These are phyloP conservation scores for Fistularia commersonii DNA, from an alignment of 2,797 vertebrate species.

Conservation along the genomic window DNA sequence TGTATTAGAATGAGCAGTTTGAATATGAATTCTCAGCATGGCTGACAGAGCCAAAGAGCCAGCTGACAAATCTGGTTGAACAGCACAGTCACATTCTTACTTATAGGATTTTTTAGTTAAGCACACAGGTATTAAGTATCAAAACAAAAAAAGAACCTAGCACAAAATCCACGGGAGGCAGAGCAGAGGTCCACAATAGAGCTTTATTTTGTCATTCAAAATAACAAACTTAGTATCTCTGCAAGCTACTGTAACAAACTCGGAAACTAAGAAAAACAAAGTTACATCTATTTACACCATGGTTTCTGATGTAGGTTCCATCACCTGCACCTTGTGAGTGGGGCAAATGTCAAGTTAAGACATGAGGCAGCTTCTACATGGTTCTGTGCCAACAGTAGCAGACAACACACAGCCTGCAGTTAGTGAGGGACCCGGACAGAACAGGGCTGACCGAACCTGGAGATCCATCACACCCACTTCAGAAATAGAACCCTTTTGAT, in stretches of 20 bases:
- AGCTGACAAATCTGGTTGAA: no score
- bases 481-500: constrained; percentile 56
- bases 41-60: no score
- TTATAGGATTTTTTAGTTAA: no score
- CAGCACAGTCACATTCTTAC: no score
- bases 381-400: constrained; percentile 37
- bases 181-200: constrained; percentile 68
- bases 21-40: no score
- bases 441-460: constrained; percentile 37
- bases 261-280: constrained; percentile 47
- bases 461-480: constrained; percentile 46
- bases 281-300: constrained; percentile 70
- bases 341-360: constrained; percentile 50
- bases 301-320: constrained; percentile 50
- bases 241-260: constrained; percentile 78
- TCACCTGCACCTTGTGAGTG: constrained; percentile 35
- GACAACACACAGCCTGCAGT: constrained; percentile 39
- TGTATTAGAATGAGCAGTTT: no score
- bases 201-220: constrained; percentile 75
- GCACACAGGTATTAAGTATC: no score
- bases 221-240: constrained; percentile 72
- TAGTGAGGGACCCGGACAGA: constrained; percentile 27
- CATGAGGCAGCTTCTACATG: constrained; percentile 50
- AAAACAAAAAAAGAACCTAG: no score
- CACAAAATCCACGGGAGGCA: constrained; percentile 33